These are phyloP conservation scores for Octomys mimax DNA, from an alignment of 2,797 vertebrate species.

Conservation along the genomic window DNA sequence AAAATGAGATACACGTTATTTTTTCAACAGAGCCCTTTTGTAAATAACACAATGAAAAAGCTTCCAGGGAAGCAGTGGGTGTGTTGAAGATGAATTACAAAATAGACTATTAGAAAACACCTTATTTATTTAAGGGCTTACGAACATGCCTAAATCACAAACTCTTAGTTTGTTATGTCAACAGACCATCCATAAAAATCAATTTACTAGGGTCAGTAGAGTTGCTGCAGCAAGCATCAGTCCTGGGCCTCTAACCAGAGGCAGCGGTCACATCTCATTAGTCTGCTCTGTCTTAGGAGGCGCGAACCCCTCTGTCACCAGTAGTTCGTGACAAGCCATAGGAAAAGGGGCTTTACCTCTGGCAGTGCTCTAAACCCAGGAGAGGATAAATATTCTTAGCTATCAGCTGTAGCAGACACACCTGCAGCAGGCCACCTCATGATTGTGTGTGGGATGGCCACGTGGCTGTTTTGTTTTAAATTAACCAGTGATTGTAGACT, in stretches of 20 bases:
- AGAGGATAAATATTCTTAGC: constrained; percentile 29
- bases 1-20: not conserved
- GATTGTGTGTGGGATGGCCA: not conserved
- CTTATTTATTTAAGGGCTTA: constrained; percentile 67
- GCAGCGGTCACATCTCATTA: constrained; percentile 82
- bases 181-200: constrained; percentile 71
- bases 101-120: constrained; percentile 25
- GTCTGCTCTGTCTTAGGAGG: constrained; percentile 63
- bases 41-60: constrained; percentile 45
- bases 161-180: constrained; percentile 67
- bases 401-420: constrained; percentile 47
- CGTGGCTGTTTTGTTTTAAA: constrained; percentile 52
- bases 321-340: constrained; percentile 60
- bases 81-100: constrained; percentile 62
- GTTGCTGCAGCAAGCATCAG: constrained; percentile 65
- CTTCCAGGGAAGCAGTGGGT: constrained; percentile 21
- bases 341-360: not conserved
- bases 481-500: constrained; percentile 32
- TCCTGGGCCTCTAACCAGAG: constrained; percentile 78
- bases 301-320: constrained; percentile 56
- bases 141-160: constrained; percentile 48
- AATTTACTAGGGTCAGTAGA: constrained; percentile 24
- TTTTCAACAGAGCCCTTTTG: constrained; percentile 7
- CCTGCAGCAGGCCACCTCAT: not conserved
- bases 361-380: not conserved